Evolutionary conservation across 2,888 invertebrate species (phyloP), one percentile per base, ranked within the genome.

Genomic region (Diadromus collaris): DNA sequence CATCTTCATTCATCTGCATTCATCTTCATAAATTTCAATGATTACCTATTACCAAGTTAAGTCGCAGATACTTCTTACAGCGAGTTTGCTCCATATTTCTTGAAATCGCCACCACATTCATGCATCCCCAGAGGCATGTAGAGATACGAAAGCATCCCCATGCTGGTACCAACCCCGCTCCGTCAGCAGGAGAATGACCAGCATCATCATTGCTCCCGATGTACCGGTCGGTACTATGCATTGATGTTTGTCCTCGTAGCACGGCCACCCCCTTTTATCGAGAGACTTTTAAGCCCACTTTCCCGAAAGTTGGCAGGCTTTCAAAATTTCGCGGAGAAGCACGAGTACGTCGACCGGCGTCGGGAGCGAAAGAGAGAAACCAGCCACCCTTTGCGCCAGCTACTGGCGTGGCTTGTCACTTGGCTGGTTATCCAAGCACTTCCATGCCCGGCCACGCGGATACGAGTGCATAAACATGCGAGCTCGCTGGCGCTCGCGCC

Each of bases 361-460:
- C 58, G 44, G 51, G 70, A 73, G 79, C 13, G 75, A 65, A 67
- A 80, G 56, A 65, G 41, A 67, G 70, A 77, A 71, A 63, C 16
- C 38, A 81, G 83, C 83, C 82, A 83, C 79, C 82, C 86, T 85
- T 83, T 83, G 80, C 79, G 64, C 80, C 79, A 84, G 83, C 81
- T 82, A 81, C 81, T 72, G 67, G 44, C 75, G 77, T 85, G 88
- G 88, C 87, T 89, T 90, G 90, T 90, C 90, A 90, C 90, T 90
- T 90, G 90, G 90, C 89, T 90, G 90, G 90, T 90, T 90, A 90
- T 90, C 90, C 90, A 87, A 88, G 88, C 89, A 90, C 89, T 90
- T 89, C 89, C 88, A 88, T 86, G 88, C 89, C 87, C 90, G 87
- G 87, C 89, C 89, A 89, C 89, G 90, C 89, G 90, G 86, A 89